Percentiles rank a stretch among this genome's conserved stretches.
Evolutionary conservation across 2,888 invertebrate genomes (phyloP).

Genomic region (Phlogophora meticulosa): DNA sequence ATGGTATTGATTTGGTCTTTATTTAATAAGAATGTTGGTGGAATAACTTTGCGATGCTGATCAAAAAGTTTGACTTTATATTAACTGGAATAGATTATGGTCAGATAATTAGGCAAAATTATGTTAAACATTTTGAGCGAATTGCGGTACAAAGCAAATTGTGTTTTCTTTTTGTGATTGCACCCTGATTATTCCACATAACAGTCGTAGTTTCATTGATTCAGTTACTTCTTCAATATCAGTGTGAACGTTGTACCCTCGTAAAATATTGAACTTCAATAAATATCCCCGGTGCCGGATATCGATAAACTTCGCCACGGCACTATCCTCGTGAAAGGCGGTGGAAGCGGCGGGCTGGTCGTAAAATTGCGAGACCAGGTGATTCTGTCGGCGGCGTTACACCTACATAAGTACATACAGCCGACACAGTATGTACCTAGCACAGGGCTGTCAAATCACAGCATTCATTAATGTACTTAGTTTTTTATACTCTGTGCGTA

Average conservation of each 20-base stretch:
- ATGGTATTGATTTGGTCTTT: constrained; percentile 1
- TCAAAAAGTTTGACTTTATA: background rate
- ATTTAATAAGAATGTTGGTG: background rate
- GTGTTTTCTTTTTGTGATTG: background rate
- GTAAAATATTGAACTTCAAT: constrained; percentile 3
- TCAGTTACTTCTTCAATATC: background rate
- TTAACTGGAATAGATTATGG: background rate
- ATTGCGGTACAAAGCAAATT: background rate
- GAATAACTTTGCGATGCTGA: too few relatives aligned
- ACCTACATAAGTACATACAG: constrained; percentile 64
- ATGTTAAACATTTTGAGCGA: background rate
- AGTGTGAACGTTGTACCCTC: background rate
- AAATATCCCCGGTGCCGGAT: constrained; percentile 36
- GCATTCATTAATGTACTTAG: background rate
- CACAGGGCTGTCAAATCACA: constrained; percentile 59
- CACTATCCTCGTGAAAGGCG: constrained; percentile 74
- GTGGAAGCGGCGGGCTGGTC: constrained; percentile 81
- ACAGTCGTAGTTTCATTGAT: background rate
- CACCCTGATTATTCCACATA: background rate
- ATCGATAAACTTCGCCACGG: constrained; percentile 55
- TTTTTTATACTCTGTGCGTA: constrained; percentile 8
- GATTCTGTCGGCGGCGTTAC: constrained; percentile 84
- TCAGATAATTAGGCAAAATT: background rate
- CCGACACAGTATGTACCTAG: constrained; percentile 65
- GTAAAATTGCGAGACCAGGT: constrained; percentile 90